Evolutionary conservation across 2,888 invertebrate species (phyloP).

Genomic region (Calameuta pallipes): DNA sequence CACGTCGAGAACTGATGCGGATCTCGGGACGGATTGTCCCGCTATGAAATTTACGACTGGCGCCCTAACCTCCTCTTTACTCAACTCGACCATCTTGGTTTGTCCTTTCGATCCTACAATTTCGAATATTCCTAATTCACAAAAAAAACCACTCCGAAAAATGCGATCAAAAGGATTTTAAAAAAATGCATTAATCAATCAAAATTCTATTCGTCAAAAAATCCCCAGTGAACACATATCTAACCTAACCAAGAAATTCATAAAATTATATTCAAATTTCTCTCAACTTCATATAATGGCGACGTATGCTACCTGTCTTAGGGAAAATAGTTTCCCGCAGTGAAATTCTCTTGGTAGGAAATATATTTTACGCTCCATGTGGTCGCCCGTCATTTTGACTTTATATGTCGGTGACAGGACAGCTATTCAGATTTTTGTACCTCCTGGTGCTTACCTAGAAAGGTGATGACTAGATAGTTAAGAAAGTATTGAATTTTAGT

Average conservation of each 20-base stretch:
- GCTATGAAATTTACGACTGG: slow-evolving; percentile 27
- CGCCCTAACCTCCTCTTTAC: slow-evolving; percentile 13
- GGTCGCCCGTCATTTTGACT: slow-evolving; percentile 7
- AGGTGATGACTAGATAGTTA: slow-evolving; percentile 23
- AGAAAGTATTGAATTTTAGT: slow-evolving; percentile 10
- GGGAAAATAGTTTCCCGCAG: slow-evolving; percentile 14
- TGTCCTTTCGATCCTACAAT: background rate
- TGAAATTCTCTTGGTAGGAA: slow-evolving; percentile 10
- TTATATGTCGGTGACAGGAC: slow-evolving; percentile 17
- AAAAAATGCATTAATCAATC: background rate
- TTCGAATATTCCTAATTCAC: background rate
- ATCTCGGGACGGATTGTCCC: slow-evolving; percentile 20
- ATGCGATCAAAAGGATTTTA: background rate
- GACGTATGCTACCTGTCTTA: slow-evolving; percentile 14
- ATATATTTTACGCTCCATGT: slow-evolving; percentile 12
- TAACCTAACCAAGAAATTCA: background rate
- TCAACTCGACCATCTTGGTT: background rate
- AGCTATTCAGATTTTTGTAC: slow-evolving; percentile 8
- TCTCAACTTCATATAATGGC: background rate
- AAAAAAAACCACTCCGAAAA: background rate
- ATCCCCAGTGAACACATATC: background rate
- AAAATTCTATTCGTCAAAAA: background rate
- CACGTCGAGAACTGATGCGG: slow-evolving; percentile 6
- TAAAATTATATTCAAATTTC: background rate
- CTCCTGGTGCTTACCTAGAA: slow-evolving; percentile 19